These are phyloP conservation scores for Urocyon cinereoargenteus DNA, from an alignment of 2,797 vertebrate species.

Conservation along the genomic window DNA sequence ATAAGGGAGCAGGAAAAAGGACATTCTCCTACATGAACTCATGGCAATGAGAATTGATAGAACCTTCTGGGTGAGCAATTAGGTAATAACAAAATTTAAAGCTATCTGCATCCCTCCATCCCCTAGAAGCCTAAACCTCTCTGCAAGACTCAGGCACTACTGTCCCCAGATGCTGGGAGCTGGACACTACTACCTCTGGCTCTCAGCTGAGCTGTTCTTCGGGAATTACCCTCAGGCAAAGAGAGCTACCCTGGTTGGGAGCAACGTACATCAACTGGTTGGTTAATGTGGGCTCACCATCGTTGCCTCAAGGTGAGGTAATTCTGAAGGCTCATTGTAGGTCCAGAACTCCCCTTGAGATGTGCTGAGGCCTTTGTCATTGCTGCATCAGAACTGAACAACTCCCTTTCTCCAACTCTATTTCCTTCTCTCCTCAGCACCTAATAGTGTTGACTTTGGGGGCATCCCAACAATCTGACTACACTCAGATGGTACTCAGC, in stretches of 20 bases:
- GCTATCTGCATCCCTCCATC: not conserved
- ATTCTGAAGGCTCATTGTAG: not conserved
- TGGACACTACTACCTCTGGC: not conserved
- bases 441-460: not conserved
- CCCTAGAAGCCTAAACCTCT: fast-evolving
- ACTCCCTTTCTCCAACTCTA: not conserved
- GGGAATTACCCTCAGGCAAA: not conserved
- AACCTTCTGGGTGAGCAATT: not conserved
- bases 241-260: not conserved
- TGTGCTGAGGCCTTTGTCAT: not conserved
- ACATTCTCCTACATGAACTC: not conserved
- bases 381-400: not conserved
- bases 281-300: no score
- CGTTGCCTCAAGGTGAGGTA: not conserved
- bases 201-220: not conserved
- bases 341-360: not conserved
- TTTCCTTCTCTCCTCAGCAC: not conserved
- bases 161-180: no score
- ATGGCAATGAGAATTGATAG: not conserved
- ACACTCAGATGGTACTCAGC: not conserved
- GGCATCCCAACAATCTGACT: not conserved
- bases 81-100: not conserved
- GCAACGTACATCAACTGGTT: not conserved
- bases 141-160: no score
- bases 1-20: not conserved